phyloP scores from a whole-genome alignment of 2,888 invertebrate species.

The Microplitis manilae region DNA sequence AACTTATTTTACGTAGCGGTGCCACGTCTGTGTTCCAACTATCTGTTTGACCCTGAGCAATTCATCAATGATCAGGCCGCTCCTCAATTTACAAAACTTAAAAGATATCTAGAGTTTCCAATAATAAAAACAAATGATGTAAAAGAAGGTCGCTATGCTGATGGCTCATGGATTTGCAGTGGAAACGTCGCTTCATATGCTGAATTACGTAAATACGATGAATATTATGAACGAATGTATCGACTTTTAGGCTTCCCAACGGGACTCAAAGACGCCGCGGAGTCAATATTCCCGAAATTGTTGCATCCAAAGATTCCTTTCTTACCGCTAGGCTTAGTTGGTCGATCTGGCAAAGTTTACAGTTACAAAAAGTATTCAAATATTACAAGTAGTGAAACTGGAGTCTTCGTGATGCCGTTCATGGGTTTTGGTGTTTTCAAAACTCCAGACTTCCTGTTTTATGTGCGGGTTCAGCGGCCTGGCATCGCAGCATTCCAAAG shows the following conservation, averaged over 20 bases:
- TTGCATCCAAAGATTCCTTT: background rate
- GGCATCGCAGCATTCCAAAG: background rate
- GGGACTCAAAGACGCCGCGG: background rate
- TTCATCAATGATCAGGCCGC: background rate
- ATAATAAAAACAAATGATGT: background rate
- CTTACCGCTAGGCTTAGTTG: background rate
- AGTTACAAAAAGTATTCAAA: background rate
- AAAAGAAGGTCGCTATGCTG: background rate
- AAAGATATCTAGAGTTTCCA: background rate
- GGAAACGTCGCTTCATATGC: background rate
- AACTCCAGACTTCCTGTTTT: background rate
- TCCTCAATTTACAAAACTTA: too few species aligned
- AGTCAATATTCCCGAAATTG: background rate
- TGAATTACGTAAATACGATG: background rate
- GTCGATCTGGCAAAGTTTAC: background rate
- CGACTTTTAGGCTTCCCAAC: background rate
- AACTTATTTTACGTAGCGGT: background rate
- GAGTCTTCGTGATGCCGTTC: background rate
- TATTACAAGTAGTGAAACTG: background rate
- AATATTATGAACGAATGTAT: background rate
- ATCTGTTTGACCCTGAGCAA: background rate
- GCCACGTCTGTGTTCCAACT: background rate
- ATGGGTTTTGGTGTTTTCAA: background rate
- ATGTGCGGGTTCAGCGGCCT: background rate
- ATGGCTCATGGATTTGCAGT: background rate